A percentile compares a stretch with the other conserved stretches of the same genome.
Evolutionary conservation across 2,888 invertebrate species (phyloP).

Genomic region (Anagyrus pseudococci): DNA sequence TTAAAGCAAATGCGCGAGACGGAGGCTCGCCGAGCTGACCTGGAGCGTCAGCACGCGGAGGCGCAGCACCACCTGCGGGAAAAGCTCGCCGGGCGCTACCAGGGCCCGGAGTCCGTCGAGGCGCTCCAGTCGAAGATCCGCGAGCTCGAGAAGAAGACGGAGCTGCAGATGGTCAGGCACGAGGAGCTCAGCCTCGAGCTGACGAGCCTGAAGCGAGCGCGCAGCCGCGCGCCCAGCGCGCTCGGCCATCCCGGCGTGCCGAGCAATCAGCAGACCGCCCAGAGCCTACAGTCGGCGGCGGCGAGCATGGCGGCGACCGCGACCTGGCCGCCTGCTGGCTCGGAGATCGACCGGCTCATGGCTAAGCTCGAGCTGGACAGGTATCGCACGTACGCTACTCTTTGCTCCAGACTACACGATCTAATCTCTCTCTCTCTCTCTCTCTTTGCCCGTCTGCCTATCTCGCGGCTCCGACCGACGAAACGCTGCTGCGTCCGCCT

Average conservation of each 20-base stretch:
- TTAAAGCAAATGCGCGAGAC: constrained; percentile 77
- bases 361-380: constrained; percentile 88
- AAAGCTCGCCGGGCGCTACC: constrained; percentile 65
- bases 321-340: constrained; percentile 65
- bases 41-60: constrained; percentile 80
- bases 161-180: constrained; percentile 72
- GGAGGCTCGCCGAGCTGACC: constrained; percentile 77
- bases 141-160: constrained; percentile 91
- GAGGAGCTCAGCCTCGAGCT: constrained; percentile 91
- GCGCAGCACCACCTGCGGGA: constrained; percentile 74
- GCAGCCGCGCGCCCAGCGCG: constrained; percentile 47
- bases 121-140: constrained; percentile 83
- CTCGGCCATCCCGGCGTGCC: not conserved
- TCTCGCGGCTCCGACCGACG: not conserved
- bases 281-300: not conserved
- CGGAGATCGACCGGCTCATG: constrained; percentile 92
- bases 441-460: not conserved
- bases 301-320: constrained; percentile 58
- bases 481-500: not conserved
- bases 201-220: constrained; percentile 72
- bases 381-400: constrained; percentile 39
- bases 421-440: not conserved
- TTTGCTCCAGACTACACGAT: constrained; percentile 1
- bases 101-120: constrained; percentile 70
- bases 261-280: too few species aligned